Base-by-base conservation (phyloP, 2,113 vertebrate genomes). In the Alligator sinensis region DNA sequence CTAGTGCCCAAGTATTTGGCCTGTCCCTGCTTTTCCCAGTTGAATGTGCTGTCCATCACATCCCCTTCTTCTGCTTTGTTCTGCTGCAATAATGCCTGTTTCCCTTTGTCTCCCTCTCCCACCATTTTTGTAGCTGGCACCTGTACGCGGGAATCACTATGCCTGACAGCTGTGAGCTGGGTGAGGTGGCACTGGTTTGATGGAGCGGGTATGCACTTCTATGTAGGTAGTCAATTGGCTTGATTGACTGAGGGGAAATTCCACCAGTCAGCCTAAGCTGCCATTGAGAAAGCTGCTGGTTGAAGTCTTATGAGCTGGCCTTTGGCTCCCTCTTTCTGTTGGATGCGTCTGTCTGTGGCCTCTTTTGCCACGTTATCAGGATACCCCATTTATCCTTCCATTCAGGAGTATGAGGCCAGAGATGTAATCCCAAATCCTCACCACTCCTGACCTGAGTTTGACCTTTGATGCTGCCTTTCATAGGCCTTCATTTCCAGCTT, bases 201-300 rank as follows among this genome's bases (percentile, higher is more conserved):
- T 62, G 82, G 5, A 59, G 55, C n/a, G 62, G 4, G 17, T 14
- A 24, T 74, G 70, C 21, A 30, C 34, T 25, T 4, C 70, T 38
- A 7, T 0, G 0, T 22, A 27, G 55, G 13, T 82, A 13, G 6
- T 21, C 16, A 76, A 90, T 59, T 28, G 2, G 55, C 62, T 93
- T 84, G 24, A 8, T 25, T 30, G 74, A 30, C 60, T 81, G 66
- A 59, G 88, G 82, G 30, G 47, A 90, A 87, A 25, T 14, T 24
- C 82, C 5, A 9, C 61, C 74, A 30, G 24, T 28, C 79, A 59
- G 13, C 60, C 13, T 3, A 30, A 4, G 78, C 6, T 9, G 4
- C 86, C 15, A 19, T 9, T 18, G 2, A 80, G 77, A 68, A 70
- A 6, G 17, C 3, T 18, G 60, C 7, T 30, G 3, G 38, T 13